phyloP scores from a whole-genome alignment of 2,797 vertebrate species.

The Numenius phaeopus region DNA sequence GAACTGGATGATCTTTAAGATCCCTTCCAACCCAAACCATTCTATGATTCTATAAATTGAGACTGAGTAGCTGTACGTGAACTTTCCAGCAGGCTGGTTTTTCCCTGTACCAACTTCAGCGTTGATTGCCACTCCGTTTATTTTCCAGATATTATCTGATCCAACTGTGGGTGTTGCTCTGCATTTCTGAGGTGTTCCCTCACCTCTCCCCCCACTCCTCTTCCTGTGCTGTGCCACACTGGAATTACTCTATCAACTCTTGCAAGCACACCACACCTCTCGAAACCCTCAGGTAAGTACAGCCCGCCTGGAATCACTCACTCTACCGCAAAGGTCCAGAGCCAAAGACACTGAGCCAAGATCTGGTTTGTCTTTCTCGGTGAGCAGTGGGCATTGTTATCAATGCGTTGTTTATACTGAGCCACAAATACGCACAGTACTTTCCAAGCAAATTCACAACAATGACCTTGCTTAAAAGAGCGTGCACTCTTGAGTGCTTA shows the following conservation, averaged over 20 bases:
- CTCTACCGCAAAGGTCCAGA: background rate
- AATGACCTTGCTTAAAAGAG: background rate
- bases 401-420: background rate
- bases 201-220: constrained; percentile 49
- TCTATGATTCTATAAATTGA: background rate
- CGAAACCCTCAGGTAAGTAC: constrained; percentile 7
- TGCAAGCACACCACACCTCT: constrained; percentile 61
- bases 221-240: constrained; percentile 66
- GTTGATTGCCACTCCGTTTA: background rate
- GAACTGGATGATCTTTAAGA: too few species aligned
- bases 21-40: too few species aligned
- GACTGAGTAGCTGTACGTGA: background rate
- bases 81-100: constrained; percentile 15
- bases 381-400: background rate
- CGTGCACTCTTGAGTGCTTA: background rate
- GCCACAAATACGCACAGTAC: background rate
- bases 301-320: constrained; percentile 16
- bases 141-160: constrained; percentile 52
- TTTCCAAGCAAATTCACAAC: background rate
- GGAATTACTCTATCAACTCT: constrained; percentile 54
- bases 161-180: constrained; percentile 49
- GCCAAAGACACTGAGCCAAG: background rate
- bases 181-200: constrained; percentile 65
- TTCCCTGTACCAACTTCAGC: background rate
- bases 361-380: background rate